Base-by-base conservation (phyloP, 2,888 invertebrate genomes). In the Pogonocherus hispidulus region DNA sequence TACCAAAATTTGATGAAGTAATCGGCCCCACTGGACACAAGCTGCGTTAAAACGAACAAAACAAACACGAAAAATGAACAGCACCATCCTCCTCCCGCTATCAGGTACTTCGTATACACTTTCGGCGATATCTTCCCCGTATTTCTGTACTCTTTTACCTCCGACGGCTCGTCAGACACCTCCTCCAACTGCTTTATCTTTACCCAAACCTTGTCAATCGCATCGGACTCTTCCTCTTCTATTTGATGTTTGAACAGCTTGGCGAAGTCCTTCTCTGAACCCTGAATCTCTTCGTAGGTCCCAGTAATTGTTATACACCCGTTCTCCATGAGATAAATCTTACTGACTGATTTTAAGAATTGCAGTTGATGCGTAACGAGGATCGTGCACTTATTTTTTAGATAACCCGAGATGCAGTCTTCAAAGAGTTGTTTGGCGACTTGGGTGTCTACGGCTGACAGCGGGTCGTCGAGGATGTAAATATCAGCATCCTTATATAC, bases 331-430 rank as follows among this genome's bases (percentile, higher is more conserved):
- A 92, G 87, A 72, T 92, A 84, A 54, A 93, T 88, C 68, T 87
- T 87, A 81, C 92, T 90, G 0, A 90, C 91, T n/a, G 87, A 80
- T 76, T 90, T 89, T 23, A 93, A 87, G 78, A 92, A 93, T 80
- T 96, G 95, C 20, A 94, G 85, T 82, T 96, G 95, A 84, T 96
- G 95, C 0, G 96, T 96, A 67, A 94, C 93, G 8, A 96, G 88
- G 71, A 95, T 89, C 22, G 93, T 87, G 1, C 93, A 92, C 80
- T 92, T 90, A 69, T 90, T 86, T 11, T 86, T 85, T 68, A 89
- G 77, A 59, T 86, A 86, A 1, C 86, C 51, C 83, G 66, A 85
- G 64, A 94, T 91, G 62, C 93, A 94, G 83, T 92, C 89, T 55
- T 93, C 90, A 79, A 94, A 94, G 3, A 95, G 84, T 81, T 92